Base-by-base conservation (phyloP, 2,888 invertebrate genomes). In the Tenthredo scrophulariae region DNA sequence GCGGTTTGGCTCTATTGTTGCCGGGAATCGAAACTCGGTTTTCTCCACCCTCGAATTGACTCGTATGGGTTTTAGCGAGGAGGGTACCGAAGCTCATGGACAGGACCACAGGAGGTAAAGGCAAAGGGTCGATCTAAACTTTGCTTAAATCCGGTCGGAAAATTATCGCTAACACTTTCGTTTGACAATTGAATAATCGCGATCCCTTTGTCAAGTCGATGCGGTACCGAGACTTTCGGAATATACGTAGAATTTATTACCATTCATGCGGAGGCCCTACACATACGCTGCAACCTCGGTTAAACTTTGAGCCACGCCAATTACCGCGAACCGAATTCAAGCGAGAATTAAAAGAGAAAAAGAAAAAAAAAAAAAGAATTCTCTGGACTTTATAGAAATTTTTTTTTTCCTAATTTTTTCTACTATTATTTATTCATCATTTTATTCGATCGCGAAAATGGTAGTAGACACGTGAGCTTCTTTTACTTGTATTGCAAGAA, bases 111-210 rank as follows among this genome's bases (percentile, higher is more conserved):
- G 43, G 37, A 67, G 77, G 50, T 29, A 33, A 18, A 75, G 40
- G 62, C 18, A 80, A 40, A 80, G 58, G 80, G 58, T 62, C 80
- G 80, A 58, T 62, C 37, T 62, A 80, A 62, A 80, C 80, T 58
- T 58, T 62, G 80, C 62, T 80, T 37, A 62, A 80, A 80, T 80
- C 80, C 80, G 80, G 62, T 37, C 22, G 40, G 62, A 80, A 58
- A 80, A 80, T 80, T 80, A 80, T 80, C 62, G 62, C 80, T 10
- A 80, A 80, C 80, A 58, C 37, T 80, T 80, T 80, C 80, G 80
- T 80, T 80, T 80, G 80, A 80, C 80, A 80, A 80, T 80, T 80
- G 80, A 80, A 80, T 80, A 80, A 80, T 80, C 37, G 62, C 37
- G 58, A 80, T 80, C 80, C 80, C 80, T 80, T 80, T 80, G 43